Base-by-base conservation (phyloP, 2,797 vertebrate species). In the Mionectes olivaceus region DNA sequence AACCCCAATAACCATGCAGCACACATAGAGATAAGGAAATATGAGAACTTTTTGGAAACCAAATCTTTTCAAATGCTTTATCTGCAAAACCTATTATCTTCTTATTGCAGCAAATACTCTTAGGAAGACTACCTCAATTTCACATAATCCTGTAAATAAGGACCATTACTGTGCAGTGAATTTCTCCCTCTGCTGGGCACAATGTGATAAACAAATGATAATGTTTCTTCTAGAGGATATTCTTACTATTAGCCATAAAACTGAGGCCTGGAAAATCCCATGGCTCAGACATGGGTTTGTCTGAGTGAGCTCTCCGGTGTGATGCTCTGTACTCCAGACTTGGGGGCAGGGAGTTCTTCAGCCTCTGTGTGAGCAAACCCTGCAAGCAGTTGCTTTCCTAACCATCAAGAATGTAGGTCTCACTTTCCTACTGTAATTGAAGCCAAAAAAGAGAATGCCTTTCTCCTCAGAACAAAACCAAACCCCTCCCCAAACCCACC, bases 101-200 rank as follows among this genome's bases (percentile, higher is more conserved):
- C 85, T 91, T 55, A 27, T 24, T 76, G 80, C 52, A 83, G 75
- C 83, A 94, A 86, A 83, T 61, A 55, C 69, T 81, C 69, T 23
- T 27, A 86, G 77, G 53, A 81, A 17, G 47, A 37, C 39, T 35
- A 65, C 28, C 47, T 87, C 55, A 21, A 35, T 52, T 83, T 69
- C 82, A 37, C 13, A 28, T 39, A 73, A 86, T 69, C 52, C 63
- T 55, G n/a, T 69, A 73, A 94, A 81, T 63, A 89, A 81, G 25
- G 57, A 49, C 50, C 8, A 15, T 68, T 71, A 49, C 39, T 49
- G 17, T 60, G 44, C 50, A 30, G 65, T 55, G 71, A 75, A 61
- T 70, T 90, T 93, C 92, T 92, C 89, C 91, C 84, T 95, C 93
- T 95, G 70, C 69, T 91, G 88, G 80, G 73, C 37, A 46, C 33